Evolutionary conservation across 2,113 vertebrate species (phyloP).

Genomic region (Amphiprion percula): DNA sequence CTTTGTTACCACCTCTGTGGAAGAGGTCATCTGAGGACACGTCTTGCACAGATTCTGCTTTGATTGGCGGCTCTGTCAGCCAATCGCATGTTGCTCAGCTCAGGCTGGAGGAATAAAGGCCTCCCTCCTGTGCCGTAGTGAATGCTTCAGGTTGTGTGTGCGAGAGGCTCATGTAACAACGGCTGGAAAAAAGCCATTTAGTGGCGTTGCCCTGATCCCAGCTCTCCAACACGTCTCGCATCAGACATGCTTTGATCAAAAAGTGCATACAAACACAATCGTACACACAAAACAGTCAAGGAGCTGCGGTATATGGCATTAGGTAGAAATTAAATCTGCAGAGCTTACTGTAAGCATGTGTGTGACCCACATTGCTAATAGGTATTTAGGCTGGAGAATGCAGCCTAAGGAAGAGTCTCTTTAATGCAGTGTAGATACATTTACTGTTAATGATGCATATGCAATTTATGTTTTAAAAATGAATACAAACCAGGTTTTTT

Average conservation of each 20-base stretch:
- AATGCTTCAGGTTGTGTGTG: slow-evolving; percentile 66
- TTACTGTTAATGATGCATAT: too few species aligned
- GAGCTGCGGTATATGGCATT: slow-evolving; percentile 16
- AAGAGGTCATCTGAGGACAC: slow-evolving; percentile 76
- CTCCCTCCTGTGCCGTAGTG: slow-evolving; percentile 45
- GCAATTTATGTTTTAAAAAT: too few species aligned
- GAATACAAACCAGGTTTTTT: too few species aligned
- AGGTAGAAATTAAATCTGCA: slow-evolving; percentile 31
- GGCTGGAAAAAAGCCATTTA: slow-evolving; percentile 56
- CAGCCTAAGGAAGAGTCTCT: slow-evolving; percentile 32
- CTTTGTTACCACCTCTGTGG: slow-evolving; percentile 38
- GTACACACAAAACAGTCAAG: background rate
- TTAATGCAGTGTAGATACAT: slow-evolving; percentile 1
- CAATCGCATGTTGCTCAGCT: slow-evolving; percentile 47
- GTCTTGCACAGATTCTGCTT: slow-evolving; percentile 35
- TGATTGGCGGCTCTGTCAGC: slow-evolving; percentile 59
- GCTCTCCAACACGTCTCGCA: slow-evolving; percentile 48
- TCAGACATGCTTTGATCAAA: slow-evolving; percentile 45
- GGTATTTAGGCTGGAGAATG: slow-evolving; percentile 26
- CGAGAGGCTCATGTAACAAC: slow-evolving; percentile 62
- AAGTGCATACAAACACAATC: slow-evolving; percentile 9
- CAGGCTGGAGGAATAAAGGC: slow-evolving; percentile 5
- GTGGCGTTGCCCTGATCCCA: slow-evolving; percentile 22
- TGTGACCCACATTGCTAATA: slow-evolving; percentile 46
- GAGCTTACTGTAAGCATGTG: slow-evolving; percentile 34